A percentile compares a stretch with the other conserved stretches of the same genome.
Evolutionary conservation across 2,888 invertebrate genomes (phyloP).

Genomic region (Andricus quercusramuli): DNA sequence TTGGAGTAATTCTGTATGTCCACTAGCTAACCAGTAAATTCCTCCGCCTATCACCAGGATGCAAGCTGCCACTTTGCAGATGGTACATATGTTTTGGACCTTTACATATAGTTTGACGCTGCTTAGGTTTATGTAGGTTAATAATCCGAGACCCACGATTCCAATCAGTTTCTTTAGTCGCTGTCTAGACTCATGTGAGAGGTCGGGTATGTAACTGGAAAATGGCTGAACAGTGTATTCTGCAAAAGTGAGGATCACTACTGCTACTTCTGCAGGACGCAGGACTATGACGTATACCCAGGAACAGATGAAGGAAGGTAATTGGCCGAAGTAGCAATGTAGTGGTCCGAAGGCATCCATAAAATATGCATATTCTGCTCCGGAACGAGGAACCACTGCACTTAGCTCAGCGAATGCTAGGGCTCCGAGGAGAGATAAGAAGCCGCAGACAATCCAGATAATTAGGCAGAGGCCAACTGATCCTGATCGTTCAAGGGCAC

Average conservation of each 20-base stretch:
- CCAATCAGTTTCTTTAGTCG: constrained; percentile 83
- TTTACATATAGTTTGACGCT: constrained; percentile 90
- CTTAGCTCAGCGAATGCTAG: constrained; percentile 90
- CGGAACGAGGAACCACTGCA: constrained; percentile 88
- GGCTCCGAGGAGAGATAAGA: constrained; percentile 89
- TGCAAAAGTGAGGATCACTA: constrained; percentile 87
- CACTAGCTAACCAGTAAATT: constrained; percentile 83
- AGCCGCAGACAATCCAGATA: constrained; percentile 89
- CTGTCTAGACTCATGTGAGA: constrained; percentile 76
- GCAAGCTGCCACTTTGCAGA: constrained; percentile 89
- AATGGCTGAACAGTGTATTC: constrained; percentile 87
- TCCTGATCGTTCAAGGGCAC: constrained; percentile 87
- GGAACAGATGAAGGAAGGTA: constrained; percentile 87
- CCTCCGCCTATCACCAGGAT: constrained; percentile 89
- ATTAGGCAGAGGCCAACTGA: constrained; percentile 89
- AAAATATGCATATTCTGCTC: constrained; percentile 90
- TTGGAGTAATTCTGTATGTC: constrained; percentile 83
- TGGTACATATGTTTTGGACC: constrained; percentile 89
- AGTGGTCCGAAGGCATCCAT: constrained; percentile 85
- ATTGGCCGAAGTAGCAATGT: constrained; percentile 85
- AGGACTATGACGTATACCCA: constrained; percentile 89
- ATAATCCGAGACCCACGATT: constrained; percentile 83
- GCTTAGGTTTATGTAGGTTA: constrained; percentile 88
- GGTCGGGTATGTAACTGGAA: constrained; percentile 76
- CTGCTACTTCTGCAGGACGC: constrained; percentile 89